Evolutionary conservation across 2,113 vertebrate genomes (phyloP).

Genomic region (Mandrillus leucophaeus): DNA sequence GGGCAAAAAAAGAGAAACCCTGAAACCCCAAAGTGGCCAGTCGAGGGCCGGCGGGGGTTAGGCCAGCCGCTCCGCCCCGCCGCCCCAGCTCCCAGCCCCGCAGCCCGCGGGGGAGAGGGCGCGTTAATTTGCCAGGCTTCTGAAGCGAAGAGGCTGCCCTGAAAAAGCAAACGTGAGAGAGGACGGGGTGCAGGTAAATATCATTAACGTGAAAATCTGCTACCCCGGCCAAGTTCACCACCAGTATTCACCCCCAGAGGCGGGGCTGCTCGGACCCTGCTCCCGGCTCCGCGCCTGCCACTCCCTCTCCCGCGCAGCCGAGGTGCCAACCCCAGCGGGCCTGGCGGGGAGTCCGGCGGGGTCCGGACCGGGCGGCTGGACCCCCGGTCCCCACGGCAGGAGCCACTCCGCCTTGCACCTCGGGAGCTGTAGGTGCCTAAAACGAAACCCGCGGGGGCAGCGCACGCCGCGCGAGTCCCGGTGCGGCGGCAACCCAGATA

Average conservation of each 20-base stretch:
- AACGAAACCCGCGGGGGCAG: not conserved
- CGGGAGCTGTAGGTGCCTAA: not conserved
- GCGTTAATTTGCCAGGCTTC: slow-evolving; percentile 57
- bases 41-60: not conserved
- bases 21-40: not conserved
- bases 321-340: not conserved
- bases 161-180: slow-evolving; percentile 47
- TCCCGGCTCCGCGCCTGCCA: slow-evolving; percentile 48
- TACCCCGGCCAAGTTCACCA: slow-evolving; percentile 68
- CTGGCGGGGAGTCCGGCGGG: not conserved
- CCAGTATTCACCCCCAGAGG: slow-evolving; percentile 52
- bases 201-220: slow-evolving; percentile 57
- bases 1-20: slow-evolving; percentile 18
- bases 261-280: slow-evolving; percentile 22
- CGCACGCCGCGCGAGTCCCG: not conserved
- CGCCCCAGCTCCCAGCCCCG: not conserved
- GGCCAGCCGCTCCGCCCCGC: not conserved
- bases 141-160: slow-evolving; percentile 29
- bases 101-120: not conserved
- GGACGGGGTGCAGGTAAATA: slow-evolving; percentile 41
- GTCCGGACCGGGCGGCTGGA: not conserved
- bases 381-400: not conserved
- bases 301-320: slow-evolving; percentile 52
- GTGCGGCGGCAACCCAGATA: not conserved
- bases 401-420: slow-evolving; percentile 53